Base-by-base conservation (phyloP, 2,888 invertebrate species). In the Rhogogaster chlorosoma region DNA sequence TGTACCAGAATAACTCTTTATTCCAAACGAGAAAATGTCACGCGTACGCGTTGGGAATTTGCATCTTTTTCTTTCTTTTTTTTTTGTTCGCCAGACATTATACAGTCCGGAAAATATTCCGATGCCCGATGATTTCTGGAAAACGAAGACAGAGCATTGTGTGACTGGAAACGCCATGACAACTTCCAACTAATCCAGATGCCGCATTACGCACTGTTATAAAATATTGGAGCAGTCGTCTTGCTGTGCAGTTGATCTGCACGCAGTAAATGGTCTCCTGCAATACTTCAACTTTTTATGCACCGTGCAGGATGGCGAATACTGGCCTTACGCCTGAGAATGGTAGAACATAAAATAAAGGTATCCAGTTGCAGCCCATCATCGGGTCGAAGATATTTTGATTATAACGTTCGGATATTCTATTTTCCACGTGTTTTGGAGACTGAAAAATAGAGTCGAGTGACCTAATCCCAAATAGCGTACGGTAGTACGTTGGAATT, bases 251-350 rank as follows among this genome's bases (percentile, higher is more conserved):
- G n/a, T 42, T n/a, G 29, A 67, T 7, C 15, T 67, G 67, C 29
- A 67, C 26, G 67, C 67, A 67, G 67, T 67, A 67, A 73, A 73
- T 36, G 42, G 71, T 73, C n/a, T 4, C 22, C 71, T 38, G 38
- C 42, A 29, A 77, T 32, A 32, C 49, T 77, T 26, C 71, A 73
- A 73, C 71, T 73, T 73, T 73, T 73, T 73, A 36, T 36, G 70
- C 36, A 38, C 9, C 9, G n/a, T n/a, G 29, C n/a, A 22, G 49
- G 15, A 77, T 32, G 49, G 49, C 49, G 32, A 77, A 32, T 53
- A 53, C 22, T 29, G 49, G 29, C 32, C 67, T 18, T 67, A 53
- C 53, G n/a, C 53, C 53, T 53, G 53, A 53, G 53, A n/a, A n/a
- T n/a, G n/a, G 6, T 53, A 53, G 53, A 22, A 18, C 7, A 32